Percentiles rank a stretch among this genome's conserved stretches.
phyloP scores from a whole-genome alignment of 1,140 invertebrate species.

The Drosophila tsacasi region DNA sequence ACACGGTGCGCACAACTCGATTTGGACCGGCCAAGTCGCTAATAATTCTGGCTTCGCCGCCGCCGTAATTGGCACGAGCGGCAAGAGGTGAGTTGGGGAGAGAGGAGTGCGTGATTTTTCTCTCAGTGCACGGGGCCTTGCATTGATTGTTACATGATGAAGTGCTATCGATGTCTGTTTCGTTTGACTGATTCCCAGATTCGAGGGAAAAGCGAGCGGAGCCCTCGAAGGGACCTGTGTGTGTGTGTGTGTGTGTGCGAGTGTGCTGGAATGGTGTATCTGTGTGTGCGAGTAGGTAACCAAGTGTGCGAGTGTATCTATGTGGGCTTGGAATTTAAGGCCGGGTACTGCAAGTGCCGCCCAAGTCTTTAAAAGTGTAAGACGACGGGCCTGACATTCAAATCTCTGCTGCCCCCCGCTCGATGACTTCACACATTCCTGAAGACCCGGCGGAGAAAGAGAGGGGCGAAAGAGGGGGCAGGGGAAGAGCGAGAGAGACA shows the following conservation, averaged over 20 bases:
- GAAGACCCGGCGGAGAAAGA: slow-evolving; percentile 30
- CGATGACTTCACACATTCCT: slow-evolving; percentile 83
- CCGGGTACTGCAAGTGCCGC: slow-evolving; percentile 70
- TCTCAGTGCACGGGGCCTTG: slow-evolving; percentile 53
- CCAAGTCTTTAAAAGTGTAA: slow-evolving; percentile 78
- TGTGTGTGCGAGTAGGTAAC: slow-evolving; percentile 13
- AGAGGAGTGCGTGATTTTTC: slow-evolving; percentile 24
- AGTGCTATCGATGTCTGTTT: slow-evolving; percentile 82
- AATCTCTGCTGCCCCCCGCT: slow-evolving; percentile 50
- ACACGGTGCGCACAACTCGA: slow-evolving; percentile 54
- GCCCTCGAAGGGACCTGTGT: slow-evolving; percentile 50
- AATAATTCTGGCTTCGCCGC: slow-evolving; percentile 24
- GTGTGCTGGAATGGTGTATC: not conserved
- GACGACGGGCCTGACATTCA: slow-evolving; percentile 67
- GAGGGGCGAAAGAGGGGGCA: slow-evolving; percentile 1
- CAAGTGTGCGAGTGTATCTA: slow-evolving; percentile 5
- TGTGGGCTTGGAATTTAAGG: slow-evolving; percentile 63
- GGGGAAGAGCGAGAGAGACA: not conserved
- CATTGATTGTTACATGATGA: slow-evolving; percentile 79
- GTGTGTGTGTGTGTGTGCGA: slow-evolving; percentile 12
- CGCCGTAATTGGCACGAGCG: slow-evolving; percentile 42
- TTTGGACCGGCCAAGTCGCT: slow-evolving; percentile 24
- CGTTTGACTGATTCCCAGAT: slow-evolving; percentile 80
- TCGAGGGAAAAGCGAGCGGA: slow-evolving; percentile 74
- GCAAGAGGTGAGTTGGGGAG: not conserved